phyloP scores from a whole-genome alignment of 2,888 invertebrate species.

The Ctena decussata region DNA sequence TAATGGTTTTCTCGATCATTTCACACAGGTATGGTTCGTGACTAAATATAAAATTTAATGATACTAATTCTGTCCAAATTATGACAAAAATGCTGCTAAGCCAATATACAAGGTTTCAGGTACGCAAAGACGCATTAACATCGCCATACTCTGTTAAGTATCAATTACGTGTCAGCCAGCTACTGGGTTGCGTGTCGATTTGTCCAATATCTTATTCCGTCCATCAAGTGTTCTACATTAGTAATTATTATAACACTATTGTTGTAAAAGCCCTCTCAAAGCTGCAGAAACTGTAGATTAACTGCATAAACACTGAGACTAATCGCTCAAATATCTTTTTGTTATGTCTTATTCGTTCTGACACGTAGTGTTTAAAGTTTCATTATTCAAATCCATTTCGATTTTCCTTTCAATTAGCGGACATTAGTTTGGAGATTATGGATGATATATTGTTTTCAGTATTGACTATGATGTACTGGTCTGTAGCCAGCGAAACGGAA shows the following conservation, averaged over 20 bases:
- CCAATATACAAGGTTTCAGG: too few relatives aligned
- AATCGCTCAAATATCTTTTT: conserved; percentile 5
- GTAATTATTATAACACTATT: background rate
- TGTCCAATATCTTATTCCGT: background rate
- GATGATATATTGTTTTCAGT: conserved; percentile 1
- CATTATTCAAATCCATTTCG: conserved; percentile 12
- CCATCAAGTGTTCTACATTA: conserved; percentile 14
- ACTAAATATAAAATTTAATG: too few relatives aligned
- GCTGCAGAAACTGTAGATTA: background rate
- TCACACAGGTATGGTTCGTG: too few relatives aligned
- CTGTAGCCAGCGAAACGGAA: too few relatives aligned
- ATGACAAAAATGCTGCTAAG: too few relatives aligned
- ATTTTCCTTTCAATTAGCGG: conserved; percentile 14
- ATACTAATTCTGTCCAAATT: too few relatives aligned
- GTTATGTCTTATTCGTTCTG: conserved; percentile 7
- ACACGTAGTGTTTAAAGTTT: conserved; percentile 13
- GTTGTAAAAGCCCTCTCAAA: background rate
- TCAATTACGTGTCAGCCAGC: background rate
- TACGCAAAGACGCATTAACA: too few relatives aligned
- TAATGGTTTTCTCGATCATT: too few relatives aligned
- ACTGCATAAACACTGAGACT: background rate
- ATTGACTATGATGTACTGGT: background rate
- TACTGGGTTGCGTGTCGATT: background rate
- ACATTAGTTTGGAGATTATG: background rate
- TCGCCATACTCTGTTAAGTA: too few relatives aligned